Evolutionary conservation across 1,140 invertebrate species (phyloP), one percentile per base, ranked within the genome.

Genomic region (Atta colombica): DNA sequence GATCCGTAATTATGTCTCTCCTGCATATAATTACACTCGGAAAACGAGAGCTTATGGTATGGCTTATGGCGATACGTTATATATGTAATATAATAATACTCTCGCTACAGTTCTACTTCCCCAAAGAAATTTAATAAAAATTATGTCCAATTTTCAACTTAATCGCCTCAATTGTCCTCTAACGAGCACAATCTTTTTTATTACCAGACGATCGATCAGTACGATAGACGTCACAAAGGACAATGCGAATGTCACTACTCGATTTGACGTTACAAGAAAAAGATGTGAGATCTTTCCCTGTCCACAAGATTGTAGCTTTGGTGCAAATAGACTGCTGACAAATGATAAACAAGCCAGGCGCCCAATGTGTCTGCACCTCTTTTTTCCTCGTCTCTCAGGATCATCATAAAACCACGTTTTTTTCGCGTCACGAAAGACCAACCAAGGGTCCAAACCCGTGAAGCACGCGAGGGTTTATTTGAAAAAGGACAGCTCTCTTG

Each of bases 291-390:
- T 28, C 78, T 88, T 72, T 85, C 35, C 75, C 84, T 66, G 71
- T 39, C 60, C 39, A 60, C 28, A 51, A 69, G 65, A 80, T 75
- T 75, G 85, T 66, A 87, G 88, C 31, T 82, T 88, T 75, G 87
- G 60, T 88, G 93, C 93, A 94, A 94, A 94, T 92, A 94, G 92
- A 84, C 85, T 87, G 87, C 88, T 93, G 93, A 94, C 93, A 93
- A 93, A 94, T 91, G 89, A 92, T 87, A 93, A 93, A 92, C 92
- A 93, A 92, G 81, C 61, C n/a, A 45, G 68, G 60, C 45, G 25
- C 45, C 66, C 35, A 58, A 53, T 39, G 28, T 63, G 28, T 63
- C 80, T 77, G 65, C 49, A 55, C 45, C 53, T 21, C 55, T 63
- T 75, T 66, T 60, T 49, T 61, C 85, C 10, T 35, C 21, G 51